Conservation (phyloP, 2,888 invertebrate species). For the Amblyjoppa proteus region DNA sequence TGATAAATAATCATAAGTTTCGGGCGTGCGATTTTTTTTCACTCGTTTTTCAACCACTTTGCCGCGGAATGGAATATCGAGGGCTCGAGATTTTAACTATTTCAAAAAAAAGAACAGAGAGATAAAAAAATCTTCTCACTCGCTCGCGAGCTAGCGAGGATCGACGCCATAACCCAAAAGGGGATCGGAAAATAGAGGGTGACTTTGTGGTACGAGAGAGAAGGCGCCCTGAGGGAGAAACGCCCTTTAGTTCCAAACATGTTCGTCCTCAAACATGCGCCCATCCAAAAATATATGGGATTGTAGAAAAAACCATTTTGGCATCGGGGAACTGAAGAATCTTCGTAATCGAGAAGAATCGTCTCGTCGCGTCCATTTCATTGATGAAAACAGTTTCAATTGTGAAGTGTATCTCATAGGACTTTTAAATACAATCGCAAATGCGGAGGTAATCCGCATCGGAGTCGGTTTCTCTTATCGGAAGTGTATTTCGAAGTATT, state of each 20-base stretch:
- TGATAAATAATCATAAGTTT: constrained; percentile 83
- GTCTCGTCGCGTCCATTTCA: too few relatives aligned
- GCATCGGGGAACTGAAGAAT: not conserved
- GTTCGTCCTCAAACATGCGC: not conserved
- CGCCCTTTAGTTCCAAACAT: not conserved
- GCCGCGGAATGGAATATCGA: constrained; percentile 43
- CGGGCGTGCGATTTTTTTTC: constrained; percentile 58
- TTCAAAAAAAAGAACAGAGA: not conserved
- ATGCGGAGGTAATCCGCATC: too few relatives aligned
- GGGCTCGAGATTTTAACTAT: constrained; percentile 43
- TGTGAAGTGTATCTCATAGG: too few relatives aligned
- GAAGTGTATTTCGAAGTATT: too few relatives aligned
- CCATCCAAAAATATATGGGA: not conserved
- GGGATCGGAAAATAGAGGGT: constrained; percentile 4
- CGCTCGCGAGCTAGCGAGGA: not conserved
- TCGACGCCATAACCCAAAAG: constrained; percentile 8
- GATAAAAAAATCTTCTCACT: constrained; percentile 27
- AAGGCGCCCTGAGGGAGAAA: not conserved
- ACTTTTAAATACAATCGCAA: too few relatives aligned
- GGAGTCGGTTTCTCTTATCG: too few relatives aligned
- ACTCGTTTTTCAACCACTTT: constrained; percentile 51
- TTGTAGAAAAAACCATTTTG: not conserved
- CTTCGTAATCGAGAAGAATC: too few relatives aligned
- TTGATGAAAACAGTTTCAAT: too few relatives aligned
- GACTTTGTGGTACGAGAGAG: constrained; percentile 15